Conservation (phyloP, 2,113 vertebrate species). For the Charadrius vociferus region DNA sequence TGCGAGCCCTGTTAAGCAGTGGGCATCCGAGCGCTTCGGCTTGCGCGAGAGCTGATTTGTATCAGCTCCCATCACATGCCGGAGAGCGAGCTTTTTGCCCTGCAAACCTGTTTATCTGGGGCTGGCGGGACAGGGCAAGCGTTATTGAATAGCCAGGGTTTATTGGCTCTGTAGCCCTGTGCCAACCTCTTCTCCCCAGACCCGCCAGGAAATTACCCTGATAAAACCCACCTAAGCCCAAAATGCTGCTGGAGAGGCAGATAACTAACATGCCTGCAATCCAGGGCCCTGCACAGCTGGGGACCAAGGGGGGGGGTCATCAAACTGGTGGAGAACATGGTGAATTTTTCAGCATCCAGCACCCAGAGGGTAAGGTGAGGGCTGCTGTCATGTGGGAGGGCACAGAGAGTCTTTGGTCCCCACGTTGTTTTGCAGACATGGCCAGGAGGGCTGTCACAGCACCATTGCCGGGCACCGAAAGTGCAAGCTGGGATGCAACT, state of each 20-base stretch:
- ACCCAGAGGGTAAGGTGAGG: not conserved
- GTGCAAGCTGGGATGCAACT: not conserved
- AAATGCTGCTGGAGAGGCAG: not conserved
- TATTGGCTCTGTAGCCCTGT: not conserved
- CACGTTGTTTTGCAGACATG: rapidly evolving
- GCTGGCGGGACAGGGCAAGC: not conserved
- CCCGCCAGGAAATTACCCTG: not conserved
- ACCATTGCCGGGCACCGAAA: rapidly evolving
- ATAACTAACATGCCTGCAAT: not conserved
- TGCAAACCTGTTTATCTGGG: not conserved
- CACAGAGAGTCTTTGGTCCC: not conserved
- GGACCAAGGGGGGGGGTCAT: rapidly evolving
- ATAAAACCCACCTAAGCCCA: not conserved
- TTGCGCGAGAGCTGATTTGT: not conserved
- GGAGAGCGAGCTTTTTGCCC: rapidly evolving
- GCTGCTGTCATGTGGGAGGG: not conserved
- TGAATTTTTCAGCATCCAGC: not conserved
- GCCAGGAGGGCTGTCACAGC: not conserved
- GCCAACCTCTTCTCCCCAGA: not conserved
- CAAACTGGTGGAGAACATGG: rapidly evolving
- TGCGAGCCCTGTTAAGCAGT: not conserved
- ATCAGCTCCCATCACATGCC: not conserved
- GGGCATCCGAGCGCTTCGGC: rapidly evolving
- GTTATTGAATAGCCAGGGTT: not conserved
- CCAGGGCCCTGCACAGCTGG: not conserved